Conservation (phyloP, 2,797 vertebrate species). For the Cyprinella venusta region DNA sequence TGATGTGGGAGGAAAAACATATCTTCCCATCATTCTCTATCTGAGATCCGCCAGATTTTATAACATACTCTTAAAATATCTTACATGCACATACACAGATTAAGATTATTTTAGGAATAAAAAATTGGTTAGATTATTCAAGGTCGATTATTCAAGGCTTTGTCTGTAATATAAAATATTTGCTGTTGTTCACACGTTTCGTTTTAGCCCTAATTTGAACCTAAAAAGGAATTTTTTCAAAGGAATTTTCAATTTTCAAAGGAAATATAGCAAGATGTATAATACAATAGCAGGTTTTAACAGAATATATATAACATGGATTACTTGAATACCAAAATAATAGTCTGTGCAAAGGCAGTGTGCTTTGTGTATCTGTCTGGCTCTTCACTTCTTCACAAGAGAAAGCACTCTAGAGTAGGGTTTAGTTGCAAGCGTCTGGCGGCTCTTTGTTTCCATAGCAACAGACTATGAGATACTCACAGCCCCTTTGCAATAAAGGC, state of each 20-base stretch:
- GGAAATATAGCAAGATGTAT: not conserved
- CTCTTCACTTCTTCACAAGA: not conserved
- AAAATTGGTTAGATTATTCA: not conserved
- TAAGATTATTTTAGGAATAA: not conserved
- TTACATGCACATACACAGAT: not conserved
- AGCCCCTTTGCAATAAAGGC: constrained; percentile 99
- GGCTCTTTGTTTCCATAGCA: constrained; percentile 74
- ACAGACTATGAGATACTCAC: constrained; percentile 85
- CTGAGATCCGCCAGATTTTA: not conserved
- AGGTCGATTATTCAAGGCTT: not conserved
- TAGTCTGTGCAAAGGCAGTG: not conserved
- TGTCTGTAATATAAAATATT: not conserved
- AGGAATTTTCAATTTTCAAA: not conserved
- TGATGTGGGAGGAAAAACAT: not conserved
- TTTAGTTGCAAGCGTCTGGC: constrained; percentile 63
- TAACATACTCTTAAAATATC: not conserved
- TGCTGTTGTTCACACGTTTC: not conserved
- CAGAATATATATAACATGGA: not conserved
- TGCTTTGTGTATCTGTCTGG: not conserved
- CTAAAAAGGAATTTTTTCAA: not conserved
- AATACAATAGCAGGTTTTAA: not conserved
- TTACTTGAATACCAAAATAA: not conserved
- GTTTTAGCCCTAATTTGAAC: not conserved
- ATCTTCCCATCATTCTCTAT: not conserved
- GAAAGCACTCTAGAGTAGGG: constrained; percentile 29